phyloP scores from a whole-genome alignment of 2,888 invertebrate genomes.

The Stictocephala bisonia region DNA sequence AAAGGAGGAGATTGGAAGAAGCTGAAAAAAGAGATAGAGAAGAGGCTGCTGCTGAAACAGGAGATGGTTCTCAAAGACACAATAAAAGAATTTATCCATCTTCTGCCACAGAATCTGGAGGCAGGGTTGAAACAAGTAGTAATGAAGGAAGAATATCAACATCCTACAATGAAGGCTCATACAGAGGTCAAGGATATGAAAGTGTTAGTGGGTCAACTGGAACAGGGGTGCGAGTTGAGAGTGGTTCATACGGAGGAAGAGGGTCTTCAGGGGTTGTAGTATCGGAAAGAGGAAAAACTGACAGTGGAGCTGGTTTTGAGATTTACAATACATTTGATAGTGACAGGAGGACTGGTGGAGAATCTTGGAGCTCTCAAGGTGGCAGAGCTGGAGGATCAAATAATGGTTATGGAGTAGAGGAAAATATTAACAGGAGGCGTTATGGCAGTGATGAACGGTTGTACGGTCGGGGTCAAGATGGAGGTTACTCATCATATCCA shows the following conservation, averaged over 20 bases:
- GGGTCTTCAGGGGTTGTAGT: constrained; percentile 26
- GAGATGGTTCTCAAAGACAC: constrained; percentile 52
- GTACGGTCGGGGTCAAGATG: neutral
- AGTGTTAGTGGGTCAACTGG: neutral
- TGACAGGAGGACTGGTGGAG: constrained; percentile 31
- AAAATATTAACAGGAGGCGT: constrained; percentile 10
- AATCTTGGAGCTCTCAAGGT: neutral
- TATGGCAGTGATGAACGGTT: constrained; percentile 30
- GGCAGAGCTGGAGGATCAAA: constrained; percentile 32
- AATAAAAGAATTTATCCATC: constrained; percentile 45
- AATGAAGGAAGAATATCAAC: constrained; percentile 15
- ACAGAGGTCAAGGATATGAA: constrained; percentile 11
- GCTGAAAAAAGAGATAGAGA: constrained; percentile 52
- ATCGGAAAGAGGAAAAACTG: constrained; percentile 44
- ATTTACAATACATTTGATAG: constrained; percentile 20
- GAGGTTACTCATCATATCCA: neutral
- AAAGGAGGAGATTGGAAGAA: constrained; percentile 60
- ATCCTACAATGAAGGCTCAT: constrained; percentile 4
- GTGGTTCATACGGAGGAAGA: constrained; percentile 30
- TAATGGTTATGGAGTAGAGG: constrained; percentile 26
- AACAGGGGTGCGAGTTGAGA: neutral
- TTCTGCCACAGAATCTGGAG: neutral
- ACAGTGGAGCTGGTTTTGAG: constrained; percentile 36
- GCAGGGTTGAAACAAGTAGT: neutral
- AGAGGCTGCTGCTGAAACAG: constrained; percentile 51